These are phyloP conservation scores for Crax fasciolata DNA, from an alignment of 2,797 vertebrate genomes.

Conservation along the genomic window DNA sequence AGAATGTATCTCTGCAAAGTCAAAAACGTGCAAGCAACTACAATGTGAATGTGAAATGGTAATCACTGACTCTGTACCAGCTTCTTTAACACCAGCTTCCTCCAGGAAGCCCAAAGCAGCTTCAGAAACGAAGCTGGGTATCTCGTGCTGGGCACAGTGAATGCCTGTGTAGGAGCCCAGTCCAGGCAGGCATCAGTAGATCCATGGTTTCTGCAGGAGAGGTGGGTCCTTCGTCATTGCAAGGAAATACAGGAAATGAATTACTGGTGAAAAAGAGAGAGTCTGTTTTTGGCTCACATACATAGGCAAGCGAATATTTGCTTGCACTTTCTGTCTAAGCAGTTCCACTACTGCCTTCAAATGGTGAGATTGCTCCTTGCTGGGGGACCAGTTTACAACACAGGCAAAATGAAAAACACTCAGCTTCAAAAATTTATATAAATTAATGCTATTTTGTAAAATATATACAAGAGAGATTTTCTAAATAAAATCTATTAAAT, in stretches of 20 bases:
- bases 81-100: not conserved
- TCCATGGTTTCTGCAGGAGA: not conserved
- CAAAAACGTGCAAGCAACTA: not conserved
- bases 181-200: not conserved
- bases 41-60: not conserved
- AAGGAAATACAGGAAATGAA: not conserved
- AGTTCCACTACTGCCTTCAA: not conserved
- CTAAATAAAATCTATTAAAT: not conserved
- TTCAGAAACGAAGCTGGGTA: not conserved
- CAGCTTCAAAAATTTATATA: not conserved
- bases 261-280: accelerated
- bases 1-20: accelerated
- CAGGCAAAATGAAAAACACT: not conserved
- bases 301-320: too few species aligned
- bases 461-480: not conserved
- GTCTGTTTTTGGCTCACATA: not conserved
- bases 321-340: not conserved
- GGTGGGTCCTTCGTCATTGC: not conserved
- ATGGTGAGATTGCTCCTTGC: not conserved
- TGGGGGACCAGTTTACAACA: not conserved
- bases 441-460: not conserved
- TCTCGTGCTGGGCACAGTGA: too few species aligned
- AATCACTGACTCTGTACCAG: not conserved
- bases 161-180: not conserved
- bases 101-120: not conserved